Conservation (phyloP, 2,797 vertebrate species). For the Channallabes apus region DNA sequence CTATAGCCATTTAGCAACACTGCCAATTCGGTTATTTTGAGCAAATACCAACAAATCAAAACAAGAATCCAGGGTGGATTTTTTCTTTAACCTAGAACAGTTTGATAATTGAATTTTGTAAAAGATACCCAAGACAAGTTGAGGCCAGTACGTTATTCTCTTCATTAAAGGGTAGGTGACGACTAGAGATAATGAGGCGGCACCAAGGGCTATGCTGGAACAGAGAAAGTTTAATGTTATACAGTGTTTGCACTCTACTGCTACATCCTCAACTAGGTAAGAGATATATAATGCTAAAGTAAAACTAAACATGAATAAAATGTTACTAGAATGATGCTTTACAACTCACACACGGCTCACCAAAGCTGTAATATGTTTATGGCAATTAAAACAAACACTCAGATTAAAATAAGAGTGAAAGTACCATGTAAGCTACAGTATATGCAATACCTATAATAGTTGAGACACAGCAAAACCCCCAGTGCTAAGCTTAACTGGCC, state of each 20-base stretch:
- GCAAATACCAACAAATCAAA: no score
- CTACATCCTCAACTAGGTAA: background rate
- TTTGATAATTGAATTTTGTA: background rate
- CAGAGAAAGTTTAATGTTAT: constrained; percentile 30
- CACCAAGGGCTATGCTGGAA: constrained; percentile 85
- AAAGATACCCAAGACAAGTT: constrained; percentile 84
- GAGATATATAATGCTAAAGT: background rate
- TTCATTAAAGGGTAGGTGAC: constrained; percentile 93
- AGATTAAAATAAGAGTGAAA: background rate
- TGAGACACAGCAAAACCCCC: constrained; percentile 87
- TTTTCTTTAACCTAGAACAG: background rate
- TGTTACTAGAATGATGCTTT: background rate
- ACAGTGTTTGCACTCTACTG: background rate
- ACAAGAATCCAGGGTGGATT: background rate
- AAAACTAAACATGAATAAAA: background rate
- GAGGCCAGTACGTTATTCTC: constrained; percentile 95
- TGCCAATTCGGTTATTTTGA: no score
- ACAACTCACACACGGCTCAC: background rate
- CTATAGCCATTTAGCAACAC: no score
- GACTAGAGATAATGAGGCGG: constrained; percentile 87
- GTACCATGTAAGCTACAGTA: background rate
- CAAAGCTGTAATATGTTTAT: no score
- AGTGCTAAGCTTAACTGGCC: constrained; percentile 90
- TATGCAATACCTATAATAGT: constrained; percentile 87
- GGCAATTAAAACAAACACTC: background rate